phyloP scores from a whole-genome alignment of 1,140 invertebrate species.

The Odontomachus brunneus region DNA sequence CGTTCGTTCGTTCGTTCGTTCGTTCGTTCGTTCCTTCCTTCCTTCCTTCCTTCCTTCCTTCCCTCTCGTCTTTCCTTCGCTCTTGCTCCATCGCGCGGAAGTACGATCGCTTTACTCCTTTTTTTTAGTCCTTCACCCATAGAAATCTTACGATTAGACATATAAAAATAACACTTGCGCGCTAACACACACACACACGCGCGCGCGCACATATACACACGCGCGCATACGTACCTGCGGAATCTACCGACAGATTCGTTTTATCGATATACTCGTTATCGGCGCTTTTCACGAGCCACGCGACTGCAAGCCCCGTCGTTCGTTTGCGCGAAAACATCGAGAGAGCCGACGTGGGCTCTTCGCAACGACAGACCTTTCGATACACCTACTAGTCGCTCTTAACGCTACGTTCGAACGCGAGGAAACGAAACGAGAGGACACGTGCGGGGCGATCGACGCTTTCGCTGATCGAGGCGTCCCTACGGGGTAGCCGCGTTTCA shows the following conservation, averaged over 20 bases:
- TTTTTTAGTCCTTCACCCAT: background rate
- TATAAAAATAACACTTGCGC: slow-evolving; percentile 41
- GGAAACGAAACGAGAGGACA: slow-evolving; percentile 1
- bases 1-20: too few species aligned
- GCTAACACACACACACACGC: slow-evolving; percentile 4
- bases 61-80: background rate
- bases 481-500: background rate
- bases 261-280: background rate
- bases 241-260: background rate
- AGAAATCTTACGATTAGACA: slow-evolving; percentile 27
- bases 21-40: background rate
- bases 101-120: background rate
- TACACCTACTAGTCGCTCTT: background rate
- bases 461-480: background rate
- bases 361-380: background rate
- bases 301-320: background rate
- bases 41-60: background rate
- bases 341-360: background rate
- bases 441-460: background rate
- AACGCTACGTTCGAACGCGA: slow-evolving; percentile 11
- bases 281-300: background rate
- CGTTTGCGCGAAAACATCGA: background rate
- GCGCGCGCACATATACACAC: too few species aligned
- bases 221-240: too few species aligned
- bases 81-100: background rate